Conservation (phyloP, 2,113 vertebrate genomes). For the Xiphorhynchus elegans region DNA sequence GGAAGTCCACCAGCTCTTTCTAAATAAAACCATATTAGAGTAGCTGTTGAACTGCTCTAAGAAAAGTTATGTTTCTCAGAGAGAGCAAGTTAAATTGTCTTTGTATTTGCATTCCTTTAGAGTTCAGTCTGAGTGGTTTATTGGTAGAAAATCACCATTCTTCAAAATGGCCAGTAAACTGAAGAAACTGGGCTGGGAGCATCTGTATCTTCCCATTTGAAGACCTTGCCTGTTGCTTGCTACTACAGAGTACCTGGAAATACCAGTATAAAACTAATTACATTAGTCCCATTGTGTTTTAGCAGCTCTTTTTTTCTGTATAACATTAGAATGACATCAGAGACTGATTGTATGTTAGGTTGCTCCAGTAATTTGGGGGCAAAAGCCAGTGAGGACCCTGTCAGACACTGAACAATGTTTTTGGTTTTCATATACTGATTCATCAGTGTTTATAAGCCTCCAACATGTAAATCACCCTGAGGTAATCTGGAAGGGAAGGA, state of each 20-base stretch:
- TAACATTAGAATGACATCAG: conserved; percentile 32
- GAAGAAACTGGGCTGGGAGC: neutral
- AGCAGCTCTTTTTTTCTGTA: neutral
- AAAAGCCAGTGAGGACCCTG: conserved; percentile 40
- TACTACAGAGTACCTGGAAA: neutral
- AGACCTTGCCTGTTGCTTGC: neutral
- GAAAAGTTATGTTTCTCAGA: neutral
- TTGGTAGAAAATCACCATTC: neutral
- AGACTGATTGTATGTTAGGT: conserved; percentile 4
- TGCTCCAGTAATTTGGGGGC: conserved; percentile 22
- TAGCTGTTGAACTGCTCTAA: neutral
- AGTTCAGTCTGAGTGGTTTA: neutral
- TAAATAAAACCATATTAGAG: neutral
- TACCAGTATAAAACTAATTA: neutral
- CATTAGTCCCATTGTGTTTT: neutral
- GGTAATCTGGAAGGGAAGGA: conserved; percentile 72
- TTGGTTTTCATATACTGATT: conserved; percentile 60
- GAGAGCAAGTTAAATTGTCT: neutral
- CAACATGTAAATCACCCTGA: conserved; percentile 62
- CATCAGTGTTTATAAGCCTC: conserved; percentile 65
- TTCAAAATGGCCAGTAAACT: neutral
- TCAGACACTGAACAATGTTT: conserved; percentile 49
- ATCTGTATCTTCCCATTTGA: neutral
- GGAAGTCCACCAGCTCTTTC: neutral
- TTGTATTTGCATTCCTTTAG: conserved; percentile 11